Conservation (phyloP, 2,113 vertebrate species). For the Pygoscelis antarcticus region DNA sequence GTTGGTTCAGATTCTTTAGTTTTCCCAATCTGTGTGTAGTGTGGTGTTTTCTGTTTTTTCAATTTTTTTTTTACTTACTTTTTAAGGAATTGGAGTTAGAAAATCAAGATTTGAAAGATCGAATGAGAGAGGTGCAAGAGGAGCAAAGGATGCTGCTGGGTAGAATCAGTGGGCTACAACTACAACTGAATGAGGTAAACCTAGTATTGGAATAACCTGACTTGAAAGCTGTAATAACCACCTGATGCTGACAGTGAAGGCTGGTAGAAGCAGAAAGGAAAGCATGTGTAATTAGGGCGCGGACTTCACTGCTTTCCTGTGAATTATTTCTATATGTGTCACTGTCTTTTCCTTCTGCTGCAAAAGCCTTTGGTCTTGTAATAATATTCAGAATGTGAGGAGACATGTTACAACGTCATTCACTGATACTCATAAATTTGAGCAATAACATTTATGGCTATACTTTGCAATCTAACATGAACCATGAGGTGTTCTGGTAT, state of each 20-base stretch:
- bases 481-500: not conserved
- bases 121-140: constrained; percentile 84
- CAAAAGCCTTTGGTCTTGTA: not conserved
- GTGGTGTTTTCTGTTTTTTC: not conserved
- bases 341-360: not conserved
- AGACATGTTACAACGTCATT: accelerated
- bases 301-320: not conserved
- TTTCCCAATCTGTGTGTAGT: not conserved
- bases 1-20: not conserved
- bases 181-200: constrained; percentile 88
- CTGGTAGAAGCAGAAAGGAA: not conserved
- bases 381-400: accelerated
- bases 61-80: not conserved
- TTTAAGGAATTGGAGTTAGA: constrained; percentile 86
- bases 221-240: not conserved
- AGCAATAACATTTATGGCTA: not conserved
- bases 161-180: constrained; percentile 85
- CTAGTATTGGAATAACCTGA: accelerated
- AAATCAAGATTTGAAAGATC: constrained; percentile 88
- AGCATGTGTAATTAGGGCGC: accelerated
- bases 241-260: accelerated
- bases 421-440: not conserved
- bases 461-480: not conserved
- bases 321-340: not conserved
- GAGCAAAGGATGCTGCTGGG: constrained; percentile 88